Conservation (phyloP, 2,797 vertebrate genomes). For the Acipenser ruthenus region DNA sequence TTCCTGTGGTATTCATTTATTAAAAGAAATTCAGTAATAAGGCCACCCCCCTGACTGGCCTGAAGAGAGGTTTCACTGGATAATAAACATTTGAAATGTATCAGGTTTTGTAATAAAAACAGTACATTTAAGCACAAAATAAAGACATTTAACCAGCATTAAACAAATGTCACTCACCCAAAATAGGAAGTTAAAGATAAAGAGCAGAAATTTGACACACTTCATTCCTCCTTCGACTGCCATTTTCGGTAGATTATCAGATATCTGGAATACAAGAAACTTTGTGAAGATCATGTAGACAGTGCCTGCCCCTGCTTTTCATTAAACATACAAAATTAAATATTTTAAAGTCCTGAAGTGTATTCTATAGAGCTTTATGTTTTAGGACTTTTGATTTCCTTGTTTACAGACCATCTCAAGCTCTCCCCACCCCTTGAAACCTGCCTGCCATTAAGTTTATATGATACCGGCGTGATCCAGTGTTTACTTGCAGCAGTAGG, state of each 20-base stretch:
- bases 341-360: too few species aligned
- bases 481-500: too few species aligned
- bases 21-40: neutral
- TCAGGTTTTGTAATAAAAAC: constrained; percentile 1
- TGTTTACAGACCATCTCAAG: too few species aligned
- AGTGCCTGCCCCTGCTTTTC: too few species aligned
- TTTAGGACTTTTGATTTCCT: too few species aligned
- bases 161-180: constrained; percentile 64
- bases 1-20: constrained; percentile 1
- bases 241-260: constrained; percentile 50
- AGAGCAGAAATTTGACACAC: constrained; percentile 74
- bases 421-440: too few species aligned
- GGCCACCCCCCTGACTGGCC: neutral
- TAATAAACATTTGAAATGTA: constrained; percentile 31
- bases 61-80: neutral
- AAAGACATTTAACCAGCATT: neutral
- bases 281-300: too few species aligned
- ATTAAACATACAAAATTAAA: too few species aligned
- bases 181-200: constrained; percentile 78
- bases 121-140: constrained; percentile 11
- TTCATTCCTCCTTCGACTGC: constrained; percentile 74
- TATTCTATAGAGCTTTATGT: too few species aligned
- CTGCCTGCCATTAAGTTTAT: too few species aligned
- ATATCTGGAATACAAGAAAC: constrained; percentile 27
- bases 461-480: too few species aligned